Evolutionary conservation across 92 coral and sea anemone species (phyloP).

Genomic region (Desmophyllum pertusum): DNA sequence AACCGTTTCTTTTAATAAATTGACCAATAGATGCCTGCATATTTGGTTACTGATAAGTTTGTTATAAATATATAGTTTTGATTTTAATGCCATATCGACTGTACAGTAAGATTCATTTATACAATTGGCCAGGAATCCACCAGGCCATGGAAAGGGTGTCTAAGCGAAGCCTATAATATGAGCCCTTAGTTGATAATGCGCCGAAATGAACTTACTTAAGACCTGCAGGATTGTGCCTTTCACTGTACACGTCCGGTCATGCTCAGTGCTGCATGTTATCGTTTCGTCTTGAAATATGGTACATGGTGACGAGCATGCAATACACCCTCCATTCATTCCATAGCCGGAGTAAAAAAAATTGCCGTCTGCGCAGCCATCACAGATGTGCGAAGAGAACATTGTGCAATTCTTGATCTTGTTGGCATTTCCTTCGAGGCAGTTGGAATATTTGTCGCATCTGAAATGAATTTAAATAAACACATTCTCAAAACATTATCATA

Average conservation of each 20-base stretch:
- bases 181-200: not conserved
- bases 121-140: too few relatives aligned
- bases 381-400: not conserved
- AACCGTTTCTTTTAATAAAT: too few relatives aligned
- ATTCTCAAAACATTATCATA: not conserved
- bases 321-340: not conserved
- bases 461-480: not conserved
- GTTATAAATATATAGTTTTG: too few relatives aligned
- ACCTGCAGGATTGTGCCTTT: not conserved
- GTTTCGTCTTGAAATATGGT: not conserved
- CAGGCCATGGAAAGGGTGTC: too few relatives aligned
- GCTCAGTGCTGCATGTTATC: not conserved
- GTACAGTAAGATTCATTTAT: not conserved
- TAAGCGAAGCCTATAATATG: not conserved
- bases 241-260: constrained; percentile 3
- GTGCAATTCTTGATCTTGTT: not conserved
- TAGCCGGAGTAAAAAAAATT: not conserved
- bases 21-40: too few relatives aligned
- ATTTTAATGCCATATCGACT: not conserved
- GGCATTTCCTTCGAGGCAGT: not conserved
- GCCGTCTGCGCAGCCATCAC: constrained; percentile 16
- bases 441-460: constrained; percentile 19
- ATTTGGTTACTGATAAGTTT: too few relatives aligned
- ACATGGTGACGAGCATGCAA: not conserved
- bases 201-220: not conserved